These are phyloP conservation scores for Mirza zaza DNA, from an alignment of 2,113 vertebrate genomes.

Conservation along the genomic window DNA sequence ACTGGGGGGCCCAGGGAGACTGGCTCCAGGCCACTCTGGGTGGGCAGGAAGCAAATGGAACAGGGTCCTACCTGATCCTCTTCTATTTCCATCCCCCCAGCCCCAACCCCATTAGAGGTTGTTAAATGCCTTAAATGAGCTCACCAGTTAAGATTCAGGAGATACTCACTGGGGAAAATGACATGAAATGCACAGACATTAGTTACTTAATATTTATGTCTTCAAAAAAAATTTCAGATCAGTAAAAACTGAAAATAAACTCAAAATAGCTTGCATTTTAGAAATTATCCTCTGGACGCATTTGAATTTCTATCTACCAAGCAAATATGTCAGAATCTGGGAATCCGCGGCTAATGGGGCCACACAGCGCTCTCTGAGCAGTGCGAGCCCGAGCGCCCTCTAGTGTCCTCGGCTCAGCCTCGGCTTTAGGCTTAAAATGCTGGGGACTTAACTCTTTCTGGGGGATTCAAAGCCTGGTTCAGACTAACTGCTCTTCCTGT, in stretches of 20 bases:
- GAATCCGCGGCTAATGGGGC: not conserved
- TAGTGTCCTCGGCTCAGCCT: constrained; percentile 43
- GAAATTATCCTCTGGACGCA: not conserved
- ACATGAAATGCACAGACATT: not conserved
- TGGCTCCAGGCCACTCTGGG: not conserved
- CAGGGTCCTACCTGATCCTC: not conserved
- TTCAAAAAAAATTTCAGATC: not conserved
- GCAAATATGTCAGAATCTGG: not conserved
- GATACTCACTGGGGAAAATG: not conserved
- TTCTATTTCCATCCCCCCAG: not conserved
- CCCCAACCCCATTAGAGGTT: not conserved
- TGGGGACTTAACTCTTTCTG: not conserved
- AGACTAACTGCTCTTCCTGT: too few species aligned
- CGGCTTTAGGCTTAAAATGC: not conserved
- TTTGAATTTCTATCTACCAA: not conserved
- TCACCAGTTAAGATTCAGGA: not conserved
- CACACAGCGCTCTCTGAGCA: not conserved
- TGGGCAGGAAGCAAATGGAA: not conserved
- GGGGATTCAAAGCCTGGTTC: not conserved
- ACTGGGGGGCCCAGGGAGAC: not conserved
- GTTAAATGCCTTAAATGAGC: not conserved
- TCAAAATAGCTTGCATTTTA: constrained; percentile 27
- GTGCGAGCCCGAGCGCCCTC: constrained; percentile 57
- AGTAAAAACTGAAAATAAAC: constrained; percentile 17
- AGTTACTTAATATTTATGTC: not conserved